Evolutionary conservation across 2,797 vertebrate species (phyloP), one percentile per base, ranked within the genome.

Genomic region (Microctenopoma lineatum): DNA sequence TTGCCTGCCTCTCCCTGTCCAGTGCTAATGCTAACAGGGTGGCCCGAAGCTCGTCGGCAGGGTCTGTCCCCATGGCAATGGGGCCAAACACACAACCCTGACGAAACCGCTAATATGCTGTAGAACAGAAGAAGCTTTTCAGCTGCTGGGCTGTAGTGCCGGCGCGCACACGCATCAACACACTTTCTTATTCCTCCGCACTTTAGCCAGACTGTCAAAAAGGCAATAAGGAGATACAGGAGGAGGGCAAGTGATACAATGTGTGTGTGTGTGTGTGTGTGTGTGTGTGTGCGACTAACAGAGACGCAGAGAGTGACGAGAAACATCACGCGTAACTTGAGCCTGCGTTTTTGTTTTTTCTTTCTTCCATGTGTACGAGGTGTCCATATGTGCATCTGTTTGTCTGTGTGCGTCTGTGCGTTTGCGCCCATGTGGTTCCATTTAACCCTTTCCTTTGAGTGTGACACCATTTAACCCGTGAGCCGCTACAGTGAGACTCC

Each of bases 391-490:
- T 73, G 75, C 67, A 70, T 76, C 42, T 84, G 74, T 77, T 53
- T 61, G 56, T 50, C 29, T 54, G 62, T 59, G 9, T 63, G 51
- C 46, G 66, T 55, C 45, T 53, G 39, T 54, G 62, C 55, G 9
- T 63, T 47, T 53, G 39, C 21, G n/a, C 68, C 70, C 86, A 91
- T 88, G 74, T 93, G 91, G 81, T 88, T 90, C 80, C 82, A 64
- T 87, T 94, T 91, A 92, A 92, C 90, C 90, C 82, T 77, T 85
- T 89, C 79, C 84, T 89, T 90, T 85, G 86, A 92, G 64, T 83
- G 75, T 89, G 87, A 91, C 85, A 87, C 88, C 86, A 72, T 89
- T 92, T 91, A 90, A 92, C 89, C 90, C 63, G 70, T 77, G 54
- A 73, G 83, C 84, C 41, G 48, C 82, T 81, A 80, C 72, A 85